Evolutionary conservation across 2,113 vertebrate species (phyloP).

Genomic region (Chloropsis cyanopogon): DNA sequence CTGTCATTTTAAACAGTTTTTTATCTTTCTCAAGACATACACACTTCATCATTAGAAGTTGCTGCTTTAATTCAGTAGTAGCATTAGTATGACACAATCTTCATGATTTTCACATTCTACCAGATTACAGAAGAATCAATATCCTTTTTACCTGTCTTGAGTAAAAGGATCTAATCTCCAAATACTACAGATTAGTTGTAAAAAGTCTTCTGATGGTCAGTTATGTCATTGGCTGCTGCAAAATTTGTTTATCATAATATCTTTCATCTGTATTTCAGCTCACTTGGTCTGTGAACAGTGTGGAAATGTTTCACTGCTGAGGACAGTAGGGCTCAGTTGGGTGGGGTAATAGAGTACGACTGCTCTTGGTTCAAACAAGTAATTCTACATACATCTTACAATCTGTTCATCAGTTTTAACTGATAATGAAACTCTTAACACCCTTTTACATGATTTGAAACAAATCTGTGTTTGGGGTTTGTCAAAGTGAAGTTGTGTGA

Average conservation of each 20-base stretch:
- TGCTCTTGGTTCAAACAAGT: background rate
- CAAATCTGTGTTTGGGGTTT: background rate
- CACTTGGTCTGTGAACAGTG: background rate
- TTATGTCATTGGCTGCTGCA: background rate
- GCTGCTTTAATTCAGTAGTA: background rate
- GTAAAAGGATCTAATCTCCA: background rate
- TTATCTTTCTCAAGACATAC: background rate
- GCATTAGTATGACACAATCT: background rate
- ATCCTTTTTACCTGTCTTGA: background rate
- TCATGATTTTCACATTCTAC: background rate
- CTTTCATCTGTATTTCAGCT: background rate
- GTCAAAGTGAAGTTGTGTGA: background rate
- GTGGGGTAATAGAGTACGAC: background rate
- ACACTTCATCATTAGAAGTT: background rate
- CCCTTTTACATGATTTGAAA: background rate
- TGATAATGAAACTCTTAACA: background rate
- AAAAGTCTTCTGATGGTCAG: background rate
- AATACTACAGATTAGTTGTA: background rate
- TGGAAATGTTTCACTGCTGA: background rate
- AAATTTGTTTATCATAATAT: background rate
- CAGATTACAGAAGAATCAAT: background rate
- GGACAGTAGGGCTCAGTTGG: background rate
- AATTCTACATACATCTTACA: background rate
- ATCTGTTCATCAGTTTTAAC: background rate
- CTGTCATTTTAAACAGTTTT: background rate